Conservation (phyloP, 1,140 invertebrate species). For the Episyrphus balteatus region DNA sequence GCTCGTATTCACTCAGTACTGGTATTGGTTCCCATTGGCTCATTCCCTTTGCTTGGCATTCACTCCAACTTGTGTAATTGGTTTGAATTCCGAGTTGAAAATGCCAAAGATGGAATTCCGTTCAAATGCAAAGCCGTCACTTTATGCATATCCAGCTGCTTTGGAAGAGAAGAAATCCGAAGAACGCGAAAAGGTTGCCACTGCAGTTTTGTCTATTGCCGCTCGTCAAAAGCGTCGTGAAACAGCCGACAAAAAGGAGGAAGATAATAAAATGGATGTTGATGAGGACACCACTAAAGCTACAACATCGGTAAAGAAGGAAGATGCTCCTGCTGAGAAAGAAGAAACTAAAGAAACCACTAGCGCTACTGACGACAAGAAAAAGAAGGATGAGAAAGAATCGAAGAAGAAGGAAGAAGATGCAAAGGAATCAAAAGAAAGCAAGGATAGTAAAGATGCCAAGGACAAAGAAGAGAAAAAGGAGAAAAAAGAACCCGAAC, state of each 20-base stretch:
- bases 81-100: constrained; percentile 87
- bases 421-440: constrained; percentile 4
- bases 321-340: constrained; percentile 45
- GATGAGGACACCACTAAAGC: constrained; percentile 50
- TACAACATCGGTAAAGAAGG: constrained; percentile 46
- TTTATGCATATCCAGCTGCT: constrained; percentile 93
- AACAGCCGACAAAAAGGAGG: constrained; percentile 41
- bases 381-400: constrained; percentile 39
- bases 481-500: constrained; percentile 74
- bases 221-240: constrained; percentile 77
- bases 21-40: constrained; percentile 99
- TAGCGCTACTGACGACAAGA: constrained; percentile 36
- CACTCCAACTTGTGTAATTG: constrained; percentile 92
- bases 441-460: constrained; percentile 21
- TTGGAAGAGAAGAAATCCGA: constrained; percentile 97
- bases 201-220: constrained; percentile 93
- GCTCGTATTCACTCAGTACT: constrained; percentile 96
- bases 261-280: constrained; percentile 66
- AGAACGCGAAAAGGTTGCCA: constrained; percentile 90
- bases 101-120: constrained; percentile 93
- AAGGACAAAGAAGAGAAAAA: constrained; percentile 43
- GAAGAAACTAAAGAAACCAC: constrained; percentile 40
- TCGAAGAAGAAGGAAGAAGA: constrained; percentile 35
- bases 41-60: constrained; percentile 94
- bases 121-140: constrained; percentile 87